phyloP scores from a whole-genome alignment of 1,140 invertebrate genomes.

The Aethina tumida region DNA sequence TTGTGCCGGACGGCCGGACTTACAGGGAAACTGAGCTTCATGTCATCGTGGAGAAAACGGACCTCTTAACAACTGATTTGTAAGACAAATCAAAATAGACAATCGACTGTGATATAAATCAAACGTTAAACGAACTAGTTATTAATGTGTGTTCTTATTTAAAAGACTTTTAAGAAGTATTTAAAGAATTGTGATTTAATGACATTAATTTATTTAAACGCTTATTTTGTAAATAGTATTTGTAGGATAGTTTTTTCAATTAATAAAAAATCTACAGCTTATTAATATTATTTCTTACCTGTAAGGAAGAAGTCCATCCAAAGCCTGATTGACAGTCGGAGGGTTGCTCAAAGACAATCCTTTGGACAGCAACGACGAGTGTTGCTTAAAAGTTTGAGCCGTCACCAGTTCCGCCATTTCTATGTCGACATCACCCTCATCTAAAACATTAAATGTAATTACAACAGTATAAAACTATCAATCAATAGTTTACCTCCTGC shows the following conservation, averaged over 20 bases:
- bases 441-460: constrained; percentile 32
- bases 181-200: too few relatives aligned
- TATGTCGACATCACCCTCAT: constrained; percentile 65
- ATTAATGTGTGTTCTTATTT: too few relatives aligned
- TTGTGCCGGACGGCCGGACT: constrained; percentile 67
- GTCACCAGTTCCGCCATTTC: constrained; percentile 62
- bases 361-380: constrained; percentile 70
- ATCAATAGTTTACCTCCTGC: constrained; percentile 42
- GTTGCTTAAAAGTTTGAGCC: constrained; percentile 57
- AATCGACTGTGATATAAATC: too few relatives aligned
- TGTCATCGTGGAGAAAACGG: constrained; percentile 70
- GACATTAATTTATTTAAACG: too few relatives aligned
- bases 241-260: too few relatives aligned
- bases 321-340: constrained; percentile 78
- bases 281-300: too few relatives aligned
- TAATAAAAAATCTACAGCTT: too few relatives aligned
- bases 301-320: constrained; percentile 81
- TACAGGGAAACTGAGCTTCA: constrained; percentile 77
- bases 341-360: constrained; percentile 83
- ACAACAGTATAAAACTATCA: neutral
- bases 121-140: too few relatives aligned
- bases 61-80: constrained; percentile 67
- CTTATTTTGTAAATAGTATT: too few relatives aligned
- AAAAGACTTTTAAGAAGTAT: too few relatives aligned
- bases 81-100: too few relatives aligned